Percentiles rank a stretch among this genome's conserved stretches.
phyloP scores from a whole-genome alignment of 2,797 vertebrate genomes.

The Pseudochaenichthys georgianus region DNA sequence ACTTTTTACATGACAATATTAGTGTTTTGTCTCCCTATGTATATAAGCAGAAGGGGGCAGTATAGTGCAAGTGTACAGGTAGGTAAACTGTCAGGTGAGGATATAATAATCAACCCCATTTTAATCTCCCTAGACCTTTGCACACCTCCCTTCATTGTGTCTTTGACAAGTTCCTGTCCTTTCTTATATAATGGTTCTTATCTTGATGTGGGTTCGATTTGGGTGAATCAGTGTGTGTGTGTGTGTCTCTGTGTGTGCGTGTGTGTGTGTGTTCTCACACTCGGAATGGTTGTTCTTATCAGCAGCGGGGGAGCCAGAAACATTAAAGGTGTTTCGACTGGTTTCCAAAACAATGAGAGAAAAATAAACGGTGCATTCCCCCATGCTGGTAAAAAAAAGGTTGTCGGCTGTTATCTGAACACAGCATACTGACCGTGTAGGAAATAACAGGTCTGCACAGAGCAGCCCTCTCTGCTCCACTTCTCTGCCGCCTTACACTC shows the following conservation, averaged over 20 bases:
- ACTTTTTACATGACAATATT: neutral
- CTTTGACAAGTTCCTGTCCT: slow-evolving; percentile 8
- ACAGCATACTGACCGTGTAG: slow-evolving; percentile 59
- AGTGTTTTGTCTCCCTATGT: neutral
- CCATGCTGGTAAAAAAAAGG: slow-evolving; percentile 40
- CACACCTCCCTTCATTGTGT: neutral
- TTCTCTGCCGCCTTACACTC: slow-evolving; percentile 22
- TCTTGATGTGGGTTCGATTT: slow-evolving; percentile 13
- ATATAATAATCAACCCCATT: neutral
- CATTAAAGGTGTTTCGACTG: slow-evolving; percentile 67
- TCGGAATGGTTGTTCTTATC: slow-evolving; percentile 58
- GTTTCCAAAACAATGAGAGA: slow-evolving; percentile 79
- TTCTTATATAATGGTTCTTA: slow-evolving; percentile 28
- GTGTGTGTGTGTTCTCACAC: neutral
- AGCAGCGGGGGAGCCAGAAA: slow-evolving; percentile 43
- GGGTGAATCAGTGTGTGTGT: neutral
- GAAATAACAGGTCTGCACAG: slow-evolving; percentile 76
- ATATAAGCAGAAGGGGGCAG: slow-evolving; percentile 77
- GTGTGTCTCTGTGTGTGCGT: neutral
- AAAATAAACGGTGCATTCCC: slow-evolving; percentile 65
- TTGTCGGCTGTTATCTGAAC: slow-evolving; percentile 68
- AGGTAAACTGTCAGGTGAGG: slow-evolving; percentile 50
- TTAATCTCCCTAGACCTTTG: slow-evolving; percentile 34
- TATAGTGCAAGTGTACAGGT: slow-evolving; percentile 79
- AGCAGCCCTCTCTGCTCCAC: slow-evolving; percentile 48